Evolutionary conservation across 1,140 invertebrate genomes (phyloP).

Genomic region (Calephelis nemesis): DNA sequence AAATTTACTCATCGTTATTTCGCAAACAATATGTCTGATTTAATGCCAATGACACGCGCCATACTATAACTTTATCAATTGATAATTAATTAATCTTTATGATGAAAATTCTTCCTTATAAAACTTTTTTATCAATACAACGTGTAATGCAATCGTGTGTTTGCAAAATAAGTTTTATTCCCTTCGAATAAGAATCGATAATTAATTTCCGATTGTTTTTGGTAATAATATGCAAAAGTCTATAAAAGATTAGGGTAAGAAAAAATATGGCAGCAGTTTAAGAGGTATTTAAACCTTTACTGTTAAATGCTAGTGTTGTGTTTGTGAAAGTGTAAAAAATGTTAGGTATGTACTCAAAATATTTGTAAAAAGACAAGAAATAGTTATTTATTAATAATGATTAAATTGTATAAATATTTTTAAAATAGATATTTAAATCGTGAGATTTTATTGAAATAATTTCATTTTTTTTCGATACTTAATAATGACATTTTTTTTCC

Average conservation of each 20-base stretch:
- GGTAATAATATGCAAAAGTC: constrained; percentile 6
- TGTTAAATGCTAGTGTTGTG: constrained; percentile 21
- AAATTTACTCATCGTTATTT: constrained; percentile 14
- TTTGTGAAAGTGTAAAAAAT: constrained; percentile 24
- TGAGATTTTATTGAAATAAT: no score
- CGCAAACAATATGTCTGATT: constrained; percentile 19
- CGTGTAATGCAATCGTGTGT: neutral
- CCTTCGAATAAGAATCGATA: neutral
- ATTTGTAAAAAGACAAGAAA: neutral
- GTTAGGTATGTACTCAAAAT: constrained; percentile 28
- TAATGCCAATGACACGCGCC: constrained; percentile 23
- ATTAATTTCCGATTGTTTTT: neutral
- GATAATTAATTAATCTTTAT: constrained; percentile 30
- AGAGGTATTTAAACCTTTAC: constrained; percentile 15
- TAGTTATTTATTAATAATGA: no score
- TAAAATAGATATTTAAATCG: neutral
- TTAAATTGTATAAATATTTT: neutral
- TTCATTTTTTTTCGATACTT: no score
- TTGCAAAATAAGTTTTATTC: constrained; percentile 22
- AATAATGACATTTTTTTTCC: no score
- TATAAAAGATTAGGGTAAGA: constrained; percentile 24
- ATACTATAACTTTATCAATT: constrained; percentile 16
- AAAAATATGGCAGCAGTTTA: constrained; percentile 8
- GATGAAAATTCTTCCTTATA: constrained; percentile 26
- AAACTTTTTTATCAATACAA: constrained; percentile 23